phyloP scores from a whole-genome alignment of 2,113 vertebrate genomes.

The Cheirogaleus medius region DNA sequence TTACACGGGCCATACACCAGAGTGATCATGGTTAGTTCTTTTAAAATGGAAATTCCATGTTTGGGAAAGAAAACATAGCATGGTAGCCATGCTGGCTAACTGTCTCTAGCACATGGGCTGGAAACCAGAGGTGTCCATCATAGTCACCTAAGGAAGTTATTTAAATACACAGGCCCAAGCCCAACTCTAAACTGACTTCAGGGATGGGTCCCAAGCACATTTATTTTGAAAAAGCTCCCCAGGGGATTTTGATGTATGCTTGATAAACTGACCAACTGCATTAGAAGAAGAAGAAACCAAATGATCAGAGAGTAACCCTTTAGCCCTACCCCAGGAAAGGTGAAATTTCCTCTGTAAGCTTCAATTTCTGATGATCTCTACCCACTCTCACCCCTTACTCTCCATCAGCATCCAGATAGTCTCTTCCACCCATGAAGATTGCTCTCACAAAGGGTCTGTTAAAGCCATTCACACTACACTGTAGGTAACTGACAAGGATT shows the following conservation, averaged over 20 bases:
- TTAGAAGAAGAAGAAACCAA: not conserved
- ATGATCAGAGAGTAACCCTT: not conserved
- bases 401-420: too few relatives aligned
- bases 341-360: not conserved
- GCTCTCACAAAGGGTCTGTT: not conserved
- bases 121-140: not conserved
- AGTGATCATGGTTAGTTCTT: not conserved
- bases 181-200: not conserved
- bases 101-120: not conserved
- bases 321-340: not conserved
- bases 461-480: not conserved
- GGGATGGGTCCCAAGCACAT: not conserved
- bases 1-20: not conserved
- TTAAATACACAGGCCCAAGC: not conserved
- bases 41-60: not conserved
- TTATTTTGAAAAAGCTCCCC: not conserved
- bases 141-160: not conserved
- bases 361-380: not conserved
- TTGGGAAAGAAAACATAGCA: not conserved
- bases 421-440: not conserved
- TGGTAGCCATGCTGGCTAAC: not conserved
- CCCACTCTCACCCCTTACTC: too few relatives aligned
- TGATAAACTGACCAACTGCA: not conserved
- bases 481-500: not conserved
- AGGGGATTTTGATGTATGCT: not conserved